These are phyloP conservation scores for Labeo rohita DNA, from an alignment of 2,113 vertebrate species.

Conservation along the genomic window DNA sequence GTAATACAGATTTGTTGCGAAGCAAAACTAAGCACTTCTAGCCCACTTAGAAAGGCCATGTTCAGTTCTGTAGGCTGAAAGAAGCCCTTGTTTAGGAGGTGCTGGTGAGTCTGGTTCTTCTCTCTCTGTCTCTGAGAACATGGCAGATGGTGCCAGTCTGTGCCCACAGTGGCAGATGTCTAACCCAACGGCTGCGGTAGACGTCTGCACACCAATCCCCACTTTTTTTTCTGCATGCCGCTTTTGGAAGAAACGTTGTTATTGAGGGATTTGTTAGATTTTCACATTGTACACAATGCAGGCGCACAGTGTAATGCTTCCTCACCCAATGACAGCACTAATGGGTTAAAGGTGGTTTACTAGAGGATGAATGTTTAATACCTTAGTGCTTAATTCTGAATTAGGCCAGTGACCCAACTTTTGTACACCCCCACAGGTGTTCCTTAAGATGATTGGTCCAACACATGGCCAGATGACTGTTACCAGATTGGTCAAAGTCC, in stretches of 20 bases:
- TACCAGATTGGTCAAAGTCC: slow-evolving; percentile 81
- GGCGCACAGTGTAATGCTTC: not conserved
- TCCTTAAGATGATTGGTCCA: slow-evolving; percentile 88
- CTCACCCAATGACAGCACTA: not conserved
- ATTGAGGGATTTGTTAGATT: not conserved
- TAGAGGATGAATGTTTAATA: not conserved
- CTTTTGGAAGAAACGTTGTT: not conserved
- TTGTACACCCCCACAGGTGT: slow-evolving; percentile 78
- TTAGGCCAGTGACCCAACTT: not conserved
- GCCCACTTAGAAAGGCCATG: not conserved
- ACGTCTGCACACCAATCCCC: slow-evolving; percentile 44
- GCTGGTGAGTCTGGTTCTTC: not conserved
- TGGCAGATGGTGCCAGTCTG: slow-evolving; percentile 65
- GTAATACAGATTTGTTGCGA: not conserved
- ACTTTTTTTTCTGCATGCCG: slow-evolving; percentile 30
- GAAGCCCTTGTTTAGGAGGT: slow-evolving; percentile 38
- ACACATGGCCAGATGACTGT: slow-evolving; percentile 96
- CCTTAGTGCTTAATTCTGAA: not conserved
- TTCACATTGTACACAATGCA: not conserved
- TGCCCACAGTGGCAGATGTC: slow-evolving; percentile 63
- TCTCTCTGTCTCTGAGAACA: slow-evolving; percentile 29
- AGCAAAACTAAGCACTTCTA: not conserved
- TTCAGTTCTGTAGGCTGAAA: slow-evolving; percentile 26
- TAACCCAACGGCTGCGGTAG: slow-evolving; percentile 43
- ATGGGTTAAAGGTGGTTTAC: not conserved